Evolutionary conservation across 2,888 invertebrate species (phyloP).

Genomic region (Diogma glabrata): DNA sequence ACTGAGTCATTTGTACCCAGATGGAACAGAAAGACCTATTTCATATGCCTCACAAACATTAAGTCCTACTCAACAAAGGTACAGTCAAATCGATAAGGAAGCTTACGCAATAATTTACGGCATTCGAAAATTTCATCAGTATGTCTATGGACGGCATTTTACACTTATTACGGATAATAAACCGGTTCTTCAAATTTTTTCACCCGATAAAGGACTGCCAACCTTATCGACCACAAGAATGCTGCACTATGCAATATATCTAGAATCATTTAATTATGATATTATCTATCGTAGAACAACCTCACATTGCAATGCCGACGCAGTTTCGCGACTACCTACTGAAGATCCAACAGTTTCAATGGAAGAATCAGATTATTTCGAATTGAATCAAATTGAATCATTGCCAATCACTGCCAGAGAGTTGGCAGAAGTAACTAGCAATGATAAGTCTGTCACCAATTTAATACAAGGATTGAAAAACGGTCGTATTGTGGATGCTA

Average conservation of each 20-base stretch:
- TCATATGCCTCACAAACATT: constrained; percentile 28
- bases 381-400: too few relatives aligned
- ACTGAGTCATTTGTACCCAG: constrained; percentile 24
- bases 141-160: constrained; percentile 30
- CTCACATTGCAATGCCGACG: too few relatives aligned
- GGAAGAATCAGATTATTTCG: too few relatives aligned
- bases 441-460: too few relatives aligned
- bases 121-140: constrained; percentile 30
- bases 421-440: too few relatives aligned
- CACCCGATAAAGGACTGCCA: constrained; percentile 22
- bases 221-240: constrained; percentile 23
- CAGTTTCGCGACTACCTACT: too few relatives aligned
- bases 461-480: too few relatives aligned
- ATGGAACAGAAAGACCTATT: constrained; percentile 30
- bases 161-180: constrained; percentile 28
- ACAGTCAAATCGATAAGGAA: constrained; percentile 24
- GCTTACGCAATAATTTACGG: constrained; percentile 30
- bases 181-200: constrained; percentile 25
- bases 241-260: background rate
- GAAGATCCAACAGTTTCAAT: too few relatives aligned
- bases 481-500: too few relatives aligned
- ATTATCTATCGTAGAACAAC: too few relatives aligned
- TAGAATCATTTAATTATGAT: background rate
- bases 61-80: constrained; percentile 22
- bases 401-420: too few relatives aligned